Evolutionary conservation across 2,888 invertebrate species (phyloP).

Genomic region (Limnephilus rhombicus): DNA sequence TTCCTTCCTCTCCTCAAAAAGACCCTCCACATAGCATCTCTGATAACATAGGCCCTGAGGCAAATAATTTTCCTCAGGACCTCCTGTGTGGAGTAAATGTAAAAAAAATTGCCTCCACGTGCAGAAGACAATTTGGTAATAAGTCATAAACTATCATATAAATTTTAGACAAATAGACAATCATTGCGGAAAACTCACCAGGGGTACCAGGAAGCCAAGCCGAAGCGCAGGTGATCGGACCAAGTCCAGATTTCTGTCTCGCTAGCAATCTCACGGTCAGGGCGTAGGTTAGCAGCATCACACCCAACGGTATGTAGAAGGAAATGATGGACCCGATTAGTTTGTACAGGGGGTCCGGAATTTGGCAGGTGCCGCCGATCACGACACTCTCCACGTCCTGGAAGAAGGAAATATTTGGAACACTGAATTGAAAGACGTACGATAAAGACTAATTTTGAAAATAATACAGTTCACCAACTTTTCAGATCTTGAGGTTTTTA

Average conservation of each 20-base stretch:
- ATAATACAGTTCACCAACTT: too few species aligned
- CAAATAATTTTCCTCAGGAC: too few species aligned
- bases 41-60: too few species aligned
- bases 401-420: slow-evolving; percentile 68
- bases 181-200: slow-evolving; percentile 71
- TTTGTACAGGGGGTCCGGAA: slow-evolving; percentile 92
- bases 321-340: slow-evolving; percentile 96
- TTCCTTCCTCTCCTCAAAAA: too few species aligned
- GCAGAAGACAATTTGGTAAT: too few species aligned
- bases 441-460: too few species aligned
- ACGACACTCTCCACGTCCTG: slow-evolving; percentile 91
- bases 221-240: slow-evolving; percentile 88
- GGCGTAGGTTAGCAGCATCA: slow-evolving; percentile 97
- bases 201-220: slow-evolving; percentile 89
- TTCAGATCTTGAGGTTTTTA: too few species aligned
- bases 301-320: slow-evolving; percentile 96
- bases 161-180: neutral
- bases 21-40: too few species aligned
- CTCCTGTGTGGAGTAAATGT: too few species aligned
- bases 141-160: neutral
- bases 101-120: too few species aligned
- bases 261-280: slow-evolving; percentile 93
- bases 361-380: slow-evolving; percentile 90
- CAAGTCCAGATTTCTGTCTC: slow-evolving; percentile 84
- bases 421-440: too few species aligned